These are phyloP conservation scores for Netelia fuscicornis DNA, from an alignment of 2,888 invertebrate species.

Conservation along the genomic window DNA sequence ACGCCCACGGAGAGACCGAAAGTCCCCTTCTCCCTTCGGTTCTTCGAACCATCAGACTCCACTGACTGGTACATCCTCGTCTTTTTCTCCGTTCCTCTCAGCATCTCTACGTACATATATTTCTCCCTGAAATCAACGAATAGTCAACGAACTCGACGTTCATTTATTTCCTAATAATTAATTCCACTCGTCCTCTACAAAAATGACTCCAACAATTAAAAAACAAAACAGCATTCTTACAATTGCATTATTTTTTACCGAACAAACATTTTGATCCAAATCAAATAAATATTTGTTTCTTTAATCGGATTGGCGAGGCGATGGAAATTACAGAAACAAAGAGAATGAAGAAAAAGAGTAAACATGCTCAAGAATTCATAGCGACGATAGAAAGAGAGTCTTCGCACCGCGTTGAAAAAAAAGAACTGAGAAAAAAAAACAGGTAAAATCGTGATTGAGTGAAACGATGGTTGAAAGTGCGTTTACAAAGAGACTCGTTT, in stretches of 20 bases:
- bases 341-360: neutral
- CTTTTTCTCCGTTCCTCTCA: neutral
- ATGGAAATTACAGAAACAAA: too few relatives aligned
- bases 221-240: too few relatives aligned
- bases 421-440: neutral
- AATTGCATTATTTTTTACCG: too few relatives aligned
- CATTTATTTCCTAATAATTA: too few relatives aligned
- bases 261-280: too few relatives aligned
- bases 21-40: neutral
- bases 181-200: too few relatives aligned
- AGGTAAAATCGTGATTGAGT: conserved; percentile 33
- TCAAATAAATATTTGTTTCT: too few relatives aligned
- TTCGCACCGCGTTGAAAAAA: neutral
- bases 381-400: conserved; percentile 3
- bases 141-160: too few relatives aligned
- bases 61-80: neutral
- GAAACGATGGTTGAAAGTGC: conserved; percentile 45
- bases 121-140: too few relatives aligned
- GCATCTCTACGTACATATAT: neutral
- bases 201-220: too few relatives aligned
- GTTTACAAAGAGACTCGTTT: conserved; percentile 50
- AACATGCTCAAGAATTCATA: neutral
- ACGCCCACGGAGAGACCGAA: conserved; percentile 36
- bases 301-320: too few relatives aligned
- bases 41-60: conserved; percentile 13